These are phyloP conservation scores for Pitangus sulphuratus DNA, from an alignment of 2,797 vertebrate genomes.

Conservation along the genomic window DNA sequence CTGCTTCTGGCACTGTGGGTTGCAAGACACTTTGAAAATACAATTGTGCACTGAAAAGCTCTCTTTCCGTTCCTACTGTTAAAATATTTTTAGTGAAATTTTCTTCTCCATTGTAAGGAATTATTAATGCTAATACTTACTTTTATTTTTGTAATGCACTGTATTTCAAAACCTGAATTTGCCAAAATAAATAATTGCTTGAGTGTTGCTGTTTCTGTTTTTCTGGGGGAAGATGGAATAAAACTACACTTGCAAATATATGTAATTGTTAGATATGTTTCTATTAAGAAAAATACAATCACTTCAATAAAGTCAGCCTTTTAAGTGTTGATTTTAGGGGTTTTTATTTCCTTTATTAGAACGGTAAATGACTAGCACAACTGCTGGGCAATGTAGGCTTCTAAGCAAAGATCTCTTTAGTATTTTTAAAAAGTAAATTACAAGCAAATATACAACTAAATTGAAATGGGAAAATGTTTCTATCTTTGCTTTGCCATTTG, in stretches of 20 bases:
- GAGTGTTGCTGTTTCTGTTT: neutral
- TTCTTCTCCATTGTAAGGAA: neutral
- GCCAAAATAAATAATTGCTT: neutral
- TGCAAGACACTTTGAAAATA: slow-evolving; percentile 5
- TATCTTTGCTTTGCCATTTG: neutral
- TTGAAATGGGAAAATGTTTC: neutral
- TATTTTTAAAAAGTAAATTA: neutral
- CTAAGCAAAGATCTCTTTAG: neutral
- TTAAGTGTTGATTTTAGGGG: neutral
- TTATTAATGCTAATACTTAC: neutral
- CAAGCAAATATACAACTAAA: neutral
- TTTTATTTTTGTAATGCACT: neutral
- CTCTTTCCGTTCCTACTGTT: neutral
- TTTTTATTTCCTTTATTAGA: neutral
- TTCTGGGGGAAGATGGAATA: neutral
- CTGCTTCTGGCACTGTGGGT: neutral
- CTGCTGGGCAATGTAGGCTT: neutral
- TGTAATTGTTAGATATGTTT: neutral
- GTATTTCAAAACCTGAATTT: neutral
- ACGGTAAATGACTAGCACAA: neutral
- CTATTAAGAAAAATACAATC: neutral
- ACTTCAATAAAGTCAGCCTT: neutral
- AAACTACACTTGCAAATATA: neutral
- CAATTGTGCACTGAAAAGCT: neutral
- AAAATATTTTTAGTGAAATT: neutral